A percentile compares a stretch with the other conserved stretches of the same genome.
phyloP scores from a whole-genome alignment of 2,797 vertebrate genomes.

The Harpagifer antarcticus region DNA sequence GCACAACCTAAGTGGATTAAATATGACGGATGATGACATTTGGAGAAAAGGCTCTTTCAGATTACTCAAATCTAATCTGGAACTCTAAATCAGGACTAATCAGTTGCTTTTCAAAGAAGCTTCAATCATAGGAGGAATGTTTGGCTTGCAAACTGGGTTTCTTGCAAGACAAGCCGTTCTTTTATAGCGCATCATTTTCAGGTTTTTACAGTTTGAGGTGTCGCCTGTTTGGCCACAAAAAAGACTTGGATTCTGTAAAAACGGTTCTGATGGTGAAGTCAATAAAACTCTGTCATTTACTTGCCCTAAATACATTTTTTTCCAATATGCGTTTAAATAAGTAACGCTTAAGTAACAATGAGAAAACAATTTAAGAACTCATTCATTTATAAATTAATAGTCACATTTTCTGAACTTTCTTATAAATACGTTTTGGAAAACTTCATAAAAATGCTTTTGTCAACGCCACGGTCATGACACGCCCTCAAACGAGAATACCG shows the following conservation, averaged over 20 bases:
- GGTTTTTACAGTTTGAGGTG: slow-evolving; percentile 63
- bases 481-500: too few relatives aligned
- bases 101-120: slow-evolving; percentile 79
- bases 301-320: too few relatives aligned
- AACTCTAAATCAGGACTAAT: slow-evolving; percentile 83
- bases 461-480: too few relatives aligned
- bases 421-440: too few relatives aligned
- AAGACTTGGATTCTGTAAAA: slow-evolving; percentile 25
- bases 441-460: too few relatives aligned
- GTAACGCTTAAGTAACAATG: too few relatives aligned
- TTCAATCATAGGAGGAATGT: slow-evolving; percentile 75
- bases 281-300: too few relatives aligned
- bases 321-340: too few relatives aligned
- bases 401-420: too few relatives aligned
- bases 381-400: too few relatives aligned
- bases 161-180: slow-evolving; percentile 70
- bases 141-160: slow-evolving; percentile 73
- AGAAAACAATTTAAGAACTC: too few relatives aligned
- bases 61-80: slow-evolving; percentile 83
- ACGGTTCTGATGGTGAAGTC: too few relatives aligned
- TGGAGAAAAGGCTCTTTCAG: slow-evolving; percentile 82
- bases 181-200: slow-evolving; percentile 71
- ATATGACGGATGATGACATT: slow-evolving; percentile 85
- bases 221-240: not conserved
- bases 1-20: slow-evolving; percentile 82